A percentile compares a stretch with the other conserved stretches of the same genome.
phyloP scores from a whole-genome alignment of 2,113 vertebrate species.

The Tetrao urogallus region DNA sequence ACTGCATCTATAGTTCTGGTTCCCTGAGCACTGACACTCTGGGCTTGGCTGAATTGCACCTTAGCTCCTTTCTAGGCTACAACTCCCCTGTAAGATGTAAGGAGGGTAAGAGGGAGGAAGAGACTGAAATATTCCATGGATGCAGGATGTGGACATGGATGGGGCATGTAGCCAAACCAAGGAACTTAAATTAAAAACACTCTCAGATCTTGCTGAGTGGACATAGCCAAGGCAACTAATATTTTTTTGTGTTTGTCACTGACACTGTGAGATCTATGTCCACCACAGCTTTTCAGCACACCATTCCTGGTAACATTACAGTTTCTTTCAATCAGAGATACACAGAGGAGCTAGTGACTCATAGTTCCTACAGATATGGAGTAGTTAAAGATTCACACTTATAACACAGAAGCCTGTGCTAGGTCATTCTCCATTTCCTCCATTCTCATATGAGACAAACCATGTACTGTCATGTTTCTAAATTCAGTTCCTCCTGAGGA shows the following conservation, averaged over 20 bases:
- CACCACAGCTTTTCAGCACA: neutral
- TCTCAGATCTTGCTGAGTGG: neutral
- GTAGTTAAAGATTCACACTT: slow-evolving; percentile 18
- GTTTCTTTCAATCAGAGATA: slow-evolving; percentile 1
- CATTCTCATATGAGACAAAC: neutral
- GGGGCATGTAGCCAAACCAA: neutral
- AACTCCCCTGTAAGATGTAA: neutral
- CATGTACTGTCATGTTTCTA: neutral
- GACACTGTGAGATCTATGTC: neutral
- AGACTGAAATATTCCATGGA: neutral
- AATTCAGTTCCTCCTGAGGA: neutral
- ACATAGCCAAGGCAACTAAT: neutral
- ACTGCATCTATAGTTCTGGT: neutral
- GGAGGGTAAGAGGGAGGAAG: neutral
- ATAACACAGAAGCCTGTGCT: neutral
- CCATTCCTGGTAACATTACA: neutral
- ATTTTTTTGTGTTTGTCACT: neutral
- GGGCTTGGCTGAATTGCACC: neutral
- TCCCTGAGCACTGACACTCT: neutral
- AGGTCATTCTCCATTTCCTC: neutral
- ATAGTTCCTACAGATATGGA: slow-evolving; percentile 33
- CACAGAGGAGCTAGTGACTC: slow-evolving; percentile 33
- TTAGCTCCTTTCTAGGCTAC: neutral
- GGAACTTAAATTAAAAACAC: neutral
- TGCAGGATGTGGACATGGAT: neutral